These are phyloP conservation scores for Drosophila azteca DNA, from an alignment of 1,140 invertebrate genomes.

Conservation along the genomic window DNA sequence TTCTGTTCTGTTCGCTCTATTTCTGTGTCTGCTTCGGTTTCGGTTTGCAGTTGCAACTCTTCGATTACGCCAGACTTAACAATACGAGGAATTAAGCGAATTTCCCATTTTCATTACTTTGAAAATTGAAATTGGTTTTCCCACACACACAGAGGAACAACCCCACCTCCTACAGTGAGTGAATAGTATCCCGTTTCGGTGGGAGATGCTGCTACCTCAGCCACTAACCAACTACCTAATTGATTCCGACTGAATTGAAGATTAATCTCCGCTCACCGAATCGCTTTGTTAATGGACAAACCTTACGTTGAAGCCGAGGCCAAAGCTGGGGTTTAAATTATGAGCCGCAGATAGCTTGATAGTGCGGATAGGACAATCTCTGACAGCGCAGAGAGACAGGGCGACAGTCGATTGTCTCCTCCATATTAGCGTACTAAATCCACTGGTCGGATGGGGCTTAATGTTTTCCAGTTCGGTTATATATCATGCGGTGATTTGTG, in stretches of 20 bases:
- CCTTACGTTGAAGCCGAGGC: background rate
- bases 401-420: background rate
- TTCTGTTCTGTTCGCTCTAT: slow-evolving; percentile 3
- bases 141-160: slow-evolving; percentile 6
- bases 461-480: slow-evolving; percentile 56
- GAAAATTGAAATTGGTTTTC: slow-evolving; percentile 71
- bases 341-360: too few relatives aligned
- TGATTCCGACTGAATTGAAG: slow-evolving; percentile 37
- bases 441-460: slow-evolving; percentile 32
- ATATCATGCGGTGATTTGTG: slow-evolving; percentile 74
- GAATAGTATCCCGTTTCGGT: background rate
- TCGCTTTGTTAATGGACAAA: slow-evolving; percentile 44
- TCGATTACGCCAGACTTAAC: slow-evolving; percentile 68
- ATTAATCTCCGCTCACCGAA: slow-evolving; percentile 28
- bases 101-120: slow-evolving; percentile 75
- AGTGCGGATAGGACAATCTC: background rate
- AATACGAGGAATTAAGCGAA: slow-evolving; percentile 75
- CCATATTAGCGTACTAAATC: slow-evolving; percentile 50
- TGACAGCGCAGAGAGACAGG: background rate
- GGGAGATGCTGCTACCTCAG: background rate
- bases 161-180: background rate
- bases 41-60: slow-evolving; percentile 42
- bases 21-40: slow-evolving; percentile 2
- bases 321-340: background rate
- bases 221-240: slow-evolving; percentile 32